These are phyloP conservation scores for Sigmodon hispidus DNA, from an alignment of 2,113 vertebrate genomes.

Conservation along the genomic window DNA sequence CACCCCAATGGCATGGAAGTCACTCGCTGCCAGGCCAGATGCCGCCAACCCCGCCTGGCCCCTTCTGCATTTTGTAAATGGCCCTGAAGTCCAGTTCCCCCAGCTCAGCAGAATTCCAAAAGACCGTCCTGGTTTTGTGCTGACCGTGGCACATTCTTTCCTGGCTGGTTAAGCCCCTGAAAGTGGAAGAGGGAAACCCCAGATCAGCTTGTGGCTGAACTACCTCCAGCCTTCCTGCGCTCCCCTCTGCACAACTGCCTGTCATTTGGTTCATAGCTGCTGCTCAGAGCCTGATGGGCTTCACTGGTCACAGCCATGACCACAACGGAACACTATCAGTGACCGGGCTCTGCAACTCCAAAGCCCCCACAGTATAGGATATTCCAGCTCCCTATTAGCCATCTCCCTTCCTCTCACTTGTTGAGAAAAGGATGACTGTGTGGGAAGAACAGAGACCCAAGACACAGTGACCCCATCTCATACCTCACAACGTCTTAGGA, in stretches of 20 bases:
- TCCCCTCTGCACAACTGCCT: background rate
- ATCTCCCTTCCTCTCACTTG: background rate
- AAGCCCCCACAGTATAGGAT: background rate
- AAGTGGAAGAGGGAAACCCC: background rate
- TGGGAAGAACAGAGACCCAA: background rate
- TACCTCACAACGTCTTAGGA: background rate
- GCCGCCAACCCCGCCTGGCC: background rate
- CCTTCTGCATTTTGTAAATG: background rate
- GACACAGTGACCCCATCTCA: background rate
- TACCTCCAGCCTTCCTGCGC: background rate
- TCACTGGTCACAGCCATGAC: background rate
- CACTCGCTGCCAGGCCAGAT: too few relatives aligned
- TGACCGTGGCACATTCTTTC: constrained; percentile 13
- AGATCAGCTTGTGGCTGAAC: background rate
- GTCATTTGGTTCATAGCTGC: background rate
- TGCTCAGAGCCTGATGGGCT: background rate
- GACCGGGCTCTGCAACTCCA: constrained; percentile 6
- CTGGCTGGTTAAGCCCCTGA: background rate
- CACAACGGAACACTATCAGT: fast-evolving
- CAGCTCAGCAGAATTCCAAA: background rate
- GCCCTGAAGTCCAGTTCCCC: background rate
- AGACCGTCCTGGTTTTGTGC: background rate
- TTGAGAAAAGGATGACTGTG: background rate
- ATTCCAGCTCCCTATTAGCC: constrained; percentile 4
- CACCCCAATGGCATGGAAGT: background rate